Base-by-base conservation (phyloP, 2,888 invertebrate genomes). In the Hyposoter dolosus region DNA sequence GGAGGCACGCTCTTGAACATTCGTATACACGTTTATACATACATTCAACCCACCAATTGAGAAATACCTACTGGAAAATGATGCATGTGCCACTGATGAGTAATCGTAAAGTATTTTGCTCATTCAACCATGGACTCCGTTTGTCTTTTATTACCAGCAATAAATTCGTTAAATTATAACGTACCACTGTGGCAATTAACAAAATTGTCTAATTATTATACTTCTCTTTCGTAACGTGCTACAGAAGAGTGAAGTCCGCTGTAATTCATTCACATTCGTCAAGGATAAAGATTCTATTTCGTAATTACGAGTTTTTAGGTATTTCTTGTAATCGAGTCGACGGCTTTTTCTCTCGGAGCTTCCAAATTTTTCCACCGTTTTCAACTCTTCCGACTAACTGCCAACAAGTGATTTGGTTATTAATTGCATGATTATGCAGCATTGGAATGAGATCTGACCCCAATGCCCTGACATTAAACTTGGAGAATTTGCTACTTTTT, bases 21-120 rank as follows among this genome's bases (percentile, higher is more conserved):
- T 78, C 15, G 23, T 56, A 17, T 23, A 56, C 78, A 56, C 56
- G 28, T 45, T 32, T 53, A 56, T 78, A 17, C 43, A 47, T 47
- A 65, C 63, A 28, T 60, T 68, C 66, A n/a, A 45, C 43, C 45
- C 68, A 69, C 56, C 78, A 56, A 69, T 78, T 56, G 78, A 56
- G 56, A 78, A 69, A 69, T 56, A 56, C 28, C 56, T 56, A 6
- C 17, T 40, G 50, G 56, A 78, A 78, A 78, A 69, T 78, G 78
- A 78, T 68, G 56, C 28, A 69, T 56, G 56, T 45, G n/a, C 43
- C 43, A 40, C 68, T 56, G 68, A 69, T 69, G 78, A 78, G 78
- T 78, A 78, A 78, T 69, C 69, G 78, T 69, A 17, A 43, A 78
- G 43, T 32, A 78, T 69, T 78, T 35, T 69, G 68, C 43, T 23